Base-by-base conservation (phyloP, 2,113 vertebrate species). In the Hepsetus odoe region DNA sequence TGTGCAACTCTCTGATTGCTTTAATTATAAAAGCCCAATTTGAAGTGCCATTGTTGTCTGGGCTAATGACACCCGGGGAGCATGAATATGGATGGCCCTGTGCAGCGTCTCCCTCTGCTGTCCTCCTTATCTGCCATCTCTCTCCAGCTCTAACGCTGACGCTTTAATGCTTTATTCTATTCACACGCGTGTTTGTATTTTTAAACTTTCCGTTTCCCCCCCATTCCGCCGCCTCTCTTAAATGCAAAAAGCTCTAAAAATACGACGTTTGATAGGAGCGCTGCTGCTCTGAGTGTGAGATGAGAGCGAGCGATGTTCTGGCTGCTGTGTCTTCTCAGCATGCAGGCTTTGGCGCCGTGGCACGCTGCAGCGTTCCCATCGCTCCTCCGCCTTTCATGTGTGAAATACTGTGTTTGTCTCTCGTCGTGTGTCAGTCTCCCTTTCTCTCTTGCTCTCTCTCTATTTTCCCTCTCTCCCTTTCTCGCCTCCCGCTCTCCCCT, bases 1-100 rank as follows among this genome's bases (percentile, higher is more conserved):
- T 83, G 42, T 68, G 80, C 80, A 86, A 86, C 88, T 86, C 88
- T 86, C 80, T 86, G 82, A 82, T 88, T 88, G 88, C 86, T 87
- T 86, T 82, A 88, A 89, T 88, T 86, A 86, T 65, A 82, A 77
- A 74, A 83, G 76, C 81, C 84, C 85, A 69, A 83, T 82, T 84
- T 88, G 83, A 89, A 85, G 79, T 68, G 79, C 79, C 72, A 81
- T 89, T 77, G 82, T 83, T 81, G 74, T 81, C 72, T 58, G 51
- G 66, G 76, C 70, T 82, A 84, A 84, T 82, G 74, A 80, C 70
- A 76, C 64, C 68, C 69, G 55, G 74, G 61, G 51, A 49, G 65
- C 62, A 82, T 82, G 80, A 84, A 86, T 86, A 84, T 80, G 77
- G 69, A 86, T 84, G 53, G 74, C 12, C 53, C 55, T n/a, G 51